Evolutionary conservation across 2,113 vertebrate species (phyloP).

Genomic region (Corapipo altera): DNA sequence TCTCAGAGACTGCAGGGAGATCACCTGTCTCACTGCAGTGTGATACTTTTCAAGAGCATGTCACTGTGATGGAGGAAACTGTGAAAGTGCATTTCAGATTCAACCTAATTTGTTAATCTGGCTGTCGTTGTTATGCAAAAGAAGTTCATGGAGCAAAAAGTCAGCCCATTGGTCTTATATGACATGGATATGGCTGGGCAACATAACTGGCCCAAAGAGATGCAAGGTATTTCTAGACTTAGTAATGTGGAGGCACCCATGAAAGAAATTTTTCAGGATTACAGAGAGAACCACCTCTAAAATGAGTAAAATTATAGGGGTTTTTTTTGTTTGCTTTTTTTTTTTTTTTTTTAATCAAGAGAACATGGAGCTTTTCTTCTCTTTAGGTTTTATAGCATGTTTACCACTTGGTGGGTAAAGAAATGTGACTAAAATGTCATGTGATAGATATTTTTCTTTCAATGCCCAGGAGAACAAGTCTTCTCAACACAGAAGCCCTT

Average conservation of each 20-base stretch:
- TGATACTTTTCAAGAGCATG: background rate
- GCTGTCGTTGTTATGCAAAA: background rate
- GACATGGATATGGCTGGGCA: background rate
- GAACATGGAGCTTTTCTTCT: background rate
- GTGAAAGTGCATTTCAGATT: background rate
- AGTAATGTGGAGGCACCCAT: background rate
- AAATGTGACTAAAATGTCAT: background rate
- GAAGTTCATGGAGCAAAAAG: background rate
- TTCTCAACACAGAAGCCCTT: background rate
- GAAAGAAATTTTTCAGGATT: background rate
- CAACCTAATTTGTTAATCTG: background rate
- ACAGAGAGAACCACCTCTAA: background rate
- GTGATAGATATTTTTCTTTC: background rate
- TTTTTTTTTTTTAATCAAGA: background rate
- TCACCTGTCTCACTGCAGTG: background rate
- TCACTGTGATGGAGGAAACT: background rate
- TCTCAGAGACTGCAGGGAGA: background rate
- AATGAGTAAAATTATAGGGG: background rate
- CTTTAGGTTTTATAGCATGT: background rate
- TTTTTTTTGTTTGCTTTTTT: background rate
- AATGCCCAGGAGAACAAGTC: background rate
- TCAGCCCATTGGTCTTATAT: background rate
- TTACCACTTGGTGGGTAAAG: background rate
- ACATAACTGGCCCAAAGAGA: background rate
- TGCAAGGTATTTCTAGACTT: background rate